These are phyloP conservation scores for Chelonus insularis DNA, from an alignment of 1,140 invertebrate genomes.

Conservation along the genomic window DNA sequence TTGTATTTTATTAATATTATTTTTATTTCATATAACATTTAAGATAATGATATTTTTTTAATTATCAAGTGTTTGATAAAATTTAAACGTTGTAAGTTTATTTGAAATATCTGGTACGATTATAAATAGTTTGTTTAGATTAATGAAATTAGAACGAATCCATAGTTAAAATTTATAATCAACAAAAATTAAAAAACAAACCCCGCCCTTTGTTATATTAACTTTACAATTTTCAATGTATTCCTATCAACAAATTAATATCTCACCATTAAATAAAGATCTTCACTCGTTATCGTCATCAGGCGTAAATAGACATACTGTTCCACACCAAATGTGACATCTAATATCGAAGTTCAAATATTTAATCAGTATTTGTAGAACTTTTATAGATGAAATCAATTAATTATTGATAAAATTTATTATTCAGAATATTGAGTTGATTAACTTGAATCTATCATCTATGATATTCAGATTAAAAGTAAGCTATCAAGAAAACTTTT, in stretches of 20 bases:
- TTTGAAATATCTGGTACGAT: slow-evolving; percentile 25
- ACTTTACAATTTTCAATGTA: neutral
- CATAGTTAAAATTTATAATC: slow-evolving; percentile 4
- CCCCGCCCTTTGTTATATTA: too few relatives aligned
- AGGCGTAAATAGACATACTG: too few relatives aligned
- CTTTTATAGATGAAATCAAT: neutral
- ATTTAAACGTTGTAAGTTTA: neutral
- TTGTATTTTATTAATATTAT: too few relatives aligned
- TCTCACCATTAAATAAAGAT: slow-evolving; percentile 1
- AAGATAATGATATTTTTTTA: too few relatives aligned
- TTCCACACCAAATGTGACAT: slow-evolving; percentile 16
- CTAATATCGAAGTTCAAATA: slow-evolving; percentile 32
- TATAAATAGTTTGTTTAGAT: slow-evolving; percentile 39
- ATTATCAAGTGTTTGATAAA: too few relatives aligned
- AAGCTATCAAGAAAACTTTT: too few relatives aligned
- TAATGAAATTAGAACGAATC: slow-evolving; percentile 6
- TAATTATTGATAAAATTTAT: neutral
- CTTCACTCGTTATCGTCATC: too few relatives aligned
- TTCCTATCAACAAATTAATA: neutral
- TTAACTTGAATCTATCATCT: too few relatives aligned
- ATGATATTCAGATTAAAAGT: too few relatives aligned
- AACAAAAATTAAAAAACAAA: too few relatives aligned
- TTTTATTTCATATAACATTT: too few relatives aligned
- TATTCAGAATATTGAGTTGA: too few relatives aligned
- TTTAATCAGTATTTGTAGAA: slow-evolving; percentile 26